These are phyloP conservation scores for Eubucco bourcierii DNA, from an alignment of 2,113 vertebrate species.

Conservation along the genomic window DNA sequence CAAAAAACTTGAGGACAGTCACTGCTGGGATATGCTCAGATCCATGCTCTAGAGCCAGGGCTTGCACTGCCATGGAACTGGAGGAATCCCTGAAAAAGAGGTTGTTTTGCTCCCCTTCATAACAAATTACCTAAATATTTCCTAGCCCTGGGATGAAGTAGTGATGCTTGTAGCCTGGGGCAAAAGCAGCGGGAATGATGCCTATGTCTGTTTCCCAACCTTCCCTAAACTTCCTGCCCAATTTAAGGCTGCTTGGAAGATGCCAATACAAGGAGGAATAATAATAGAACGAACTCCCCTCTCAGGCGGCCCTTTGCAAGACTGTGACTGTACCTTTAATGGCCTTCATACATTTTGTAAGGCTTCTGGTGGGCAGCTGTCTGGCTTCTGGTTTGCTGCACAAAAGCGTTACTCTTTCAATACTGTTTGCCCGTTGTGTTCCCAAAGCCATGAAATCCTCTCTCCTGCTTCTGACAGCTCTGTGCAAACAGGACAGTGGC, in stretches of 20 bases:
- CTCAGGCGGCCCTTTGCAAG: background rate
- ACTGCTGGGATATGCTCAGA: background rate
- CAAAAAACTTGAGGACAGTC: background rate
- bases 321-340: background rate
- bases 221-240: background rate
- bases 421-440: background rate
- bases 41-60: background rate
- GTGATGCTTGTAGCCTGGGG: background rate
- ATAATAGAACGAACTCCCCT: background rate
- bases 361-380: background rate
- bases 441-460: background rate
- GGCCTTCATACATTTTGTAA: background rate
- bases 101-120: background rate
- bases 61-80: background rate
- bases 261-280: background rate
- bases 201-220: accelerated
- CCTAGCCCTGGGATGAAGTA: background rate
- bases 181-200: background rate
- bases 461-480: background rate
- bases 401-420: background rate
- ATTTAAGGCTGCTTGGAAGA: background rate
- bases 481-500: background rate
- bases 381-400: conserved; percentile 28
- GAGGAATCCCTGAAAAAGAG: background rate
- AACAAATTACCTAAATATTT: background rate